Conservation (phyloP, 2,888 invertebrate genomes). For the Leptinotarsa tumamoca region DNA sequence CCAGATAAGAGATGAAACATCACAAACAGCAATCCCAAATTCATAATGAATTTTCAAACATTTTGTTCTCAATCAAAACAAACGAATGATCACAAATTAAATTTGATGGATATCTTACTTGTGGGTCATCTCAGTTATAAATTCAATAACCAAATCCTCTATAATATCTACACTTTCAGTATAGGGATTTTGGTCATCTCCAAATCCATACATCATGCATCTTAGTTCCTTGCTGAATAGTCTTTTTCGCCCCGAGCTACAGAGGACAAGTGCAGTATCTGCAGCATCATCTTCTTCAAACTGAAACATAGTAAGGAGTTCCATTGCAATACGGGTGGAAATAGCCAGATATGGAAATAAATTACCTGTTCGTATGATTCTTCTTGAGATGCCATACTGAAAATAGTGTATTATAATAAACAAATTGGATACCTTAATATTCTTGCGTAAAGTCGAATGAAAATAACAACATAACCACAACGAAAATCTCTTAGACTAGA, state of each 20-base stretch:
- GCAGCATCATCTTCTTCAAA: conserved; percentile 78
- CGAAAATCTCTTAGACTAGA: too few species aligned
- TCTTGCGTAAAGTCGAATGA: too few species aligned
- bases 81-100: background rate
- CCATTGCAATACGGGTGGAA: background rate
- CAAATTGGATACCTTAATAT: too few species aligned
- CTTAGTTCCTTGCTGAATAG: conserved; percentile 92
- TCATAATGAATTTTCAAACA: too few species aligned
- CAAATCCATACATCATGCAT: conserved; percentile 99
- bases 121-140: conserved; percentile 93
- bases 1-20: too few species aligned
- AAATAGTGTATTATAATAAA: too few species aligned
- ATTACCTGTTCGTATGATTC: conserved; percentile 60
- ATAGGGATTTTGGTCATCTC: conserved; percentile 98
- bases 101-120: conserved; percentile 67
- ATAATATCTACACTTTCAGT: conserved; percentile 98
- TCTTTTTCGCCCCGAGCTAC: conserved; percentile 78
- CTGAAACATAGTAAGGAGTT: conserved; percentile 49
- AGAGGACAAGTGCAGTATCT: conserved; percentile 75
- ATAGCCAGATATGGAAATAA: conserved; percentile 1
- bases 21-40: too few species aligned
- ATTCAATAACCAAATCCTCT: conserved; percentile 97
- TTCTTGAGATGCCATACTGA: conserved; percentile 54
- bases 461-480: too few species aligned
- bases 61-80: too few species aligned